These are phyloP conservation scores for Stegana nigrithorax DNA, from an alignment of 2,888 invertebrate species.

Conservation along the genomic window DNA sequence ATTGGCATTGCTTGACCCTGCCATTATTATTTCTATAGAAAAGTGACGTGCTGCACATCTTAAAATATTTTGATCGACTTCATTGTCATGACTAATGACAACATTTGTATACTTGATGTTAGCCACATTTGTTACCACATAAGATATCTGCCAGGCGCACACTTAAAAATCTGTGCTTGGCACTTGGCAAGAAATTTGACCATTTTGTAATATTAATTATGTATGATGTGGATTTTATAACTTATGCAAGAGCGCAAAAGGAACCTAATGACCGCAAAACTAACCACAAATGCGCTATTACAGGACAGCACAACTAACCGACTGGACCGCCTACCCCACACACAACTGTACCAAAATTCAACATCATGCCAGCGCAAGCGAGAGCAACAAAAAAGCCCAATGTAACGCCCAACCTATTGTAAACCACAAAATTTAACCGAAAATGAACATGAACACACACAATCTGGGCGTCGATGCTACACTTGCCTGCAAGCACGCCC, in stretches of 20 bases:
- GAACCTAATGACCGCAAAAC: slow-evolving; percentile 49
- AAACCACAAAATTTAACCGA: slow-evolving; percentile 51
- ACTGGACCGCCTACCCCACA: background rate
- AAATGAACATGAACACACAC: slow-evolving; percentile 43
- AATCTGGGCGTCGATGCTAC: background rate
- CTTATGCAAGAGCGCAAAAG: slow-evolving; percentile 57
- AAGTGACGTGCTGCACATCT: no score
- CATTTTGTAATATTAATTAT: slow-evolving; percentile 63
- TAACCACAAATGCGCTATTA: slow-evolving; percentile 24
- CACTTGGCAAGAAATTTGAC: no score
- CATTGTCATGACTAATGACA: no score
- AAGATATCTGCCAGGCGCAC: no score
- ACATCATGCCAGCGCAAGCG: background rate
- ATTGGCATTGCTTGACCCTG: no score
- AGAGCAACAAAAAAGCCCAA: background rate
- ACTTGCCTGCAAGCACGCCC: no score
- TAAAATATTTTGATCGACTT: no score
- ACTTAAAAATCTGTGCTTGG: slow-evolving; percentile 10
- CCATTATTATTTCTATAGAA: no score
- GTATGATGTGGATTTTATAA: slow-evolving; percentile 63
- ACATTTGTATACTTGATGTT: no score
- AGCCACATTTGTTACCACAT: no score
- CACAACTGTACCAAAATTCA: background rate
- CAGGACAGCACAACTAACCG: background rate
- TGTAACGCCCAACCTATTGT: background rate